Evolutionary conservation across 64 coral and sea anemone genomes (phyloP), one percentile per base, ranked within the genome.

Genomic region (Porites lutea): DNA sequence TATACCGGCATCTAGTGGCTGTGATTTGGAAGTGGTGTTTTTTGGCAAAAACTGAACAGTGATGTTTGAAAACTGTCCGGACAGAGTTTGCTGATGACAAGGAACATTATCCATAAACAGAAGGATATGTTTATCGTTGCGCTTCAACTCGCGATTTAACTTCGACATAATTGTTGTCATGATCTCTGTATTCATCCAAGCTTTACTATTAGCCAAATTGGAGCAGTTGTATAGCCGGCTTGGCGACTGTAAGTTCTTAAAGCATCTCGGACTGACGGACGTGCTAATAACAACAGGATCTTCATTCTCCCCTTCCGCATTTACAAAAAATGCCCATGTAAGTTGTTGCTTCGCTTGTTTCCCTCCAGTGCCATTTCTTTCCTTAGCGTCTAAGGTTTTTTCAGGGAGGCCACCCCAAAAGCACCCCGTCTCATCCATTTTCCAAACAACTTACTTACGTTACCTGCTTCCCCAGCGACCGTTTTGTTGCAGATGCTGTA

Each of bases 41-140:
- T 86, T 86, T 20, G 69, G 90, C 19, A 92, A 57, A 86, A 85
- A 92, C 71, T 73, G 4, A 72, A 90, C n/a, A 10, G 22, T 82
- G 27, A 90, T 90, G 77, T 90, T 92, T 13, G 79, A 75, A 70
- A 75, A 61, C 11, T 12, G 44, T 21, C 19, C 79, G 44, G 66
- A 50, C 50, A 74, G 48, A 21, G 50, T 64, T 63, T 74, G 50
- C 9, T 69, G 78, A 45, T 91, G 78, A 45, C 89, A 91, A 1
- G 79, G 67, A 61, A 80, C 68, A 77, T 92, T 91, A 21, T 92
- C 67, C 48, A 92, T 85, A 48, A 92, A 92, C 90, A 92, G 71
- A 50, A 92, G 82, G 27, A n/a, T n/a, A 92, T 74, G 21, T 59
- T 46, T 47, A 37, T 73, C 77, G 16, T 86, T 61, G 6, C 53